Evolutionary conservation across 2,113 vertebrate genomes (phyloP).

Genomic region (Lonchura striata): DNA sequence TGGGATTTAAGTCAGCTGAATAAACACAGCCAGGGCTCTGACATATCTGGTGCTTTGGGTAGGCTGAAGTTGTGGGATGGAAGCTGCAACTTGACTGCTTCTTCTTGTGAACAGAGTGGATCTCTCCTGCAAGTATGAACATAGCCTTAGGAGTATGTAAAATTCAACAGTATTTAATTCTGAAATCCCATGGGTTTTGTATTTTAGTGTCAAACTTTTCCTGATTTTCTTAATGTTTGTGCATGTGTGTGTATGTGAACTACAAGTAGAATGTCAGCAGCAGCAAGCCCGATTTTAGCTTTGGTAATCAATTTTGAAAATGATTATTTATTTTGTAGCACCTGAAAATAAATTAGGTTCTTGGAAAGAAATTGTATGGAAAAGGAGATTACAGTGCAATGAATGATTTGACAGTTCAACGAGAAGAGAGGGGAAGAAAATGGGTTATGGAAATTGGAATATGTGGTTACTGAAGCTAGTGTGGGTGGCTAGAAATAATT

Average conservation of each 20-base stretch:
- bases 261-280: background rate
- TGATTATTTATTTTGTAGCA: background rate
- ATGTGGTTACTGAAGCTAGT: conserved; percentile 53
- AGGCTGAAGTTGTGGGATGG: background rate
- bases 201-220: background rate
- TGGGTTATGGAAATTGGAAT: conserved; percentile 60
- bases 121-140: background rate
- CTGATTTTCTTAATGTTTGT: background rate
- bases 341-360: background rate
- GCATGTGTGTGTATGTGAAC: background rate
- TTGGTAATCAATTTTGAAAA: background rate
- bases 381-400: background rate
- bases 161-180: background rate
- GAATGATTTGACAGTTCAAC: conserved; percentile 24
- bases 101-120: background rate
- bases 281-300: background rate
- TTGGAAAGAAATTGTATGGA: conserved; percentile 14
- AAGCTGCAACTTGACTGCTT: background rate
- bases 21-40: background rate
- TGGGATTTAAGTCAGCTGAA: background rate
- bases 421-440: conserved; percentile 45
- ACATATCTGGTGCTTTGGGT: background rate
- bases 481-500: conserved; percentile 64
- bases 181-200: background rate
- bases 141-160: background rate